Evolutionary conservation across 2,113 vertebrate species (phyloP), one percentile per base, ranked within the genome.

Genomic region (Siphamia tubifer): DNA sequence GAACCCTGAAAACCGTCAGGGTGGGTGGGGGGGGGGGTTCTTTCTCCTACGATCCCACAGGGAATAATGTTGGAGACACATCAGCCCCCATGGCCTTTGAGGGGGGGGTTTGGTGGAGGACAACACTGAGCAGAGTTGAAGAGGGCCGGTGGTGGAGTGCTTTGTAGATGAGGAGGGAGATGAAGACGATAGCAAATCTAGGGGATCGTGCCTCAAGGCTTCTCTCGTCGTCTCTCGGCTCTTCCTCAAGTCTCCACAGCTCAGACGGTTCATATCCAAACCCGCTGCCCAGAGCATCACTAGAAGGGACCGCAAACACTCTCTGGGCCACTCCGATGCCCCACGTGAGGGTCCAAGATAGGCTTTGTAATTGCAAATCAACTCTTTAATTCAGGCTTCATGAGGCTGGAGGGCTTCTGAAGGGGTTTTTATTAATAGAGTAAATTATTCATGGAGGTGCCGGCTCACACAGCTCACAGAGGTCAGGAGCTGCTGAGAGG

Each of bases 361-460:
- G 62, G 66, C 67, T 85, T 90, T 75, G 71, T 85, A 92, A 87
- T 91, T 90, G 88, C 83, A 92, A 91, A 88, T 91, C 80, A 91
- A 85, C 78, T 90, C 81, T 91, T 90, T 88, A 87, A 89, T 91
- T 89, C 84, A 85, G 83, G 57, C 83, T 90, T 84, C 72, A 85
- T 74, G 76, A 90, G 74, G 60, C 81, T 68, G 72, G 86, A 88
- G 77, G 67, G 74, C 61, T 70, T 81, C 81, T 86, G 83, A 89
- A 82, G 73, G 75, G 69, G 62, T 83, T 86, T 77, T 84, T 87
- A 90, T 90, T 87, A 87, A 88, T 90, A 81, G 76, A 42, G 49
- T 82, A 86, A 93, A 91, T 88, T 91, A 91, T 92, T 92, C 88
- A 90, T 90, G 77, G 82, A 73, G 74, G 79, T 84, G 85, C 79